Base-by-base conservation (phyloP, 2,113 vertebrate genomes). In the Ameiurus melas region DNA sequence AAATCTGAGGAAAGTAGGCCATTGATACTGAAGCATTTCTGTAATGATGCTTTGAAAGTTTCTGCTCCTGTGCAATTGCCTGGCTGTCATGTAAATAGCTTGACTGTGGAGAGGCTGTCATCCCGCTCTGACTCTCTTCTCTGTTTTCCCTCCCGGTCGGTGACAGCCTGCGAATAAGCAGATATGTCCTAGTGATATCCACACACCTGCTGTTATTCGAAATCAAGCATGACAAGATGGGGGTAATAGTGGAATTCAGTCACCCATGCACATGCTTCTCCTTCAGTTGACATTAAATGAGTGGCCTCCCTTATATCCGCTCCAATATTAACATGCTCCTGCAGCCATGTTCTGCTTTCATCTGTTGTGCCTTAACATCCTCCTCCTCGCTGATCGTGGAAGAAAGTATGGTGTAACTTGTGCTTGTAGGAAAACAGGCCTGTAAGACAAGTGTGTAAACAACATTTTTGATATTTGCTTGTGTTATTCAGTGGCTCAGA, bases 211-310 rank as follows among this genome's bases (percentile, higher is more conserved):
- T 90, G 90, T 88, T 90, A 86, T 85, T 90, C 78, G 71, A 92
- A 89, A 91, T 90, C 90, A 90, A 89, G 86, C 89, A 86, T 88
- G 89, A 88, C 89, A 82, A 89, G 89, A 92, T 58, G 70, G 70
- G 70, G 71, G 81, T 90, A 90, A 90, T 90, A 86, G 84, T 55
- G 51, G 87, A 90, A 90, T 89, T 90, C 89, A 91, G 73, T 87
- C 90, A 89, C 90, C 87, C 88, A 70, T 90, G 58, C 75, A 9
- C 75, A 87, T 70, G 86, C 68, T 84, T 90, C 75, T 91, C 89
- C 90, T 90, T 91, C 89, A 89, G 71, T 57, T 89, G 90, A 90
- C 91, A 86, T 88, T 81, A 86, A 90, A 86, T 75, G 75, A 90
- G 81, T 81, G 80, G 89, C 80, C 88, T 85, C 80, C 64, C 85